A percentile compares a stretch with the other conserved stretches of the same genome.
These are phyloP conservation scores for Hirtodrosophila cameraria DNA, from an alignment of 2,888 invertebrate species.

Conservation along the genomic window DNA sequence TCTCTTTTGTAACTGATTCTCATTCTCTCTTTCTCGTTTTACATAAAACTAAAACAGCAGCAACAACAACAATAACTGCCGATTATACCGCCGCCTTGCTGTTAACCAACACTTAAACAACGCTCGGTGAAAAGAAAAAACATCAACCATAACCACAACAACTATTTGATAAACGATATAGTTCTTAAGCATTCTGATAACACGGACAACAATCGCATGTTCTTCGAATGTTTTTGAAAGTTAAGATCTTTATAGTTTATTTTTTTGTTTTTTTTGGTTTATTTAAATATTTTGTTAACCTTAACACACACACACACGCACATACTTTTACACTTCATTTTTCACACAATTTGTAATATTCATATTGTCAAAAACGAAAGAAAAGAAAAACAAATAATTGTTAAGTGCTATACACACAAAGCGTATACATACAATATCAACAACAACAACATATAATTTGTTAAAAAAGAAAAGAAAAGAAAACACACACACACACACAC, in stretches of 20 bases:
- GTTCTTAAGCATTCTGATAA: constrained; percentile 33
- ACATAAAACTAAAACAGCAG: constrained; percentile 7
- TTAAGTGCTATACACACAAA: no score
- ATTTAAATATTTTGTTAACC: constrained; percentile 46
- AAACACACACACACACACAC: constrained; percentile 2
- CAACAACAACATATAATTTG: constrained; percentile 29
- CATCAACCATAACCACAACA: constrained; percentile 19
- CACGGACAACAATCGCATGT: constrained; percentile 50
- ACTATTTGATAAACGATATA: constrained; percentile 9
- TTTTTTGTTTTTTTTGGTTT: constrained; percentile 17
- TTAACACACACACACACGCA: constrained; percentile 14
- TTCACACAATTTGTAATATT: no score
- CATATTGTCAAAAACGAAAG: no score
- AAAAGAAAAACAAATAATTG: no score
- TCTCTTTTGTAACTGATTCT: not conserved
- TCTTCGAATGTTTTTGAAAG: constrained; percentile 64
- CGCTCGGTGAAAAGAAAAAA: constrained; percentile 15
- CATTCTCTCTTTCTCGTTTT: not conserved
- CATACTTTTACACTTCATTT: no score
- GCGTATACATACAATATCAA: constrained; percentile 22
- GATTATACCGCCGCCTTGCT: constrained; percentile 23
- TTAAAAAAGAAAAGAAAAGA: constrained; percentile 25
- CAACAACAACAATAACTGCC: constrained; percentile 13
- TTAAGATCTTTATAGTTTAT: constrained; percentile 18
- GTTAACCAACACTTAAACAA: constrained; percentile 22